Evolutionary conservation across 2,888 invertebrate genomes (phyloP).

Genomic region (Erebia aethiops): DNA sequence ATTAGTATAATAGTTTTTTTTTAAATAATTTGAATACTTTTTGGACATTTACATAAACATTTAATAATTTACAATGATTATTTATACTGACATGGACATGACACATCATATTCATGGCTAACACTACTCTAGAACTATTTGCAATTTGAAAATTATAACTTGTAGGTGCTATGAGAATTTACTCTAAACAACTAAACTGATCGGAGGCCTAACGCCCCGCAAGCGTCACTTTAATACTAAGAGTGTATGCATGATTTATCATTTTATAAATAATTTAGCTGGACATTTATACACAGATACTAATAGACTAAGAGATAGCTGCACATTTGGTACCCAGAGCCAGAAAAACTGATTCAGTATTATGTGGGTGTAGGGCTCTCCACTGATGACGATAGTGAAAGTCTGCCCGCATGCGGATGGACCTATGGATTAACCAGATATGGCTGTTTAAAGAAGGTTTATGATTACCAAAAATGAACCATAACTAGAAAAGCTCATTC

Average conservation of each 20-base stretch:
- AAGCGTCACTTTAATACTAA: conserved; percentile 76
- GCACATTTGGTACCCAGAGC: no score
- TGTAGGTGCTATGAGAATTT: conserved; percentile 79
- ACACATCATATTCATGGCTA: conserved; percentile 80
- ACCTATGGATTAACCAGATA: no score
- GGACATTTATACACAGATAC: conserved; percentile 71
- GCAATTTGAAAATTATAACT: conserved; percentile 76
- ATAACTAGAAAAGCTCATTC: no score
- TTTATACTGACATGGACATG: conserved; percentile 82
- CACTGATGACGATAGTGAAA: no score
- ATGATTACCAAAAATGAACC: no score
- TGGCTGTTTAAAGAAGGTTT: no score
- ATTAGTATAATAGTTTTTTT: conserved; percentile 75
- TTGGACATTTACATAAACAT: conserved; percentile 84
- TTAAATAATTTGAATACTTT: conserved; percentile 84
- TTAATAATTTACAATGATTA: conserved; percentile 84
- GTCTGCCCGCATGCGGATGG: no score
- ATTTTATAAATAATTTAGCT: conserved; percentile 76
- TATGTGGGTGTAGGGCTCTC: no score
- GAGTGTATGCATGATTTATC: conserved; percentile 82
- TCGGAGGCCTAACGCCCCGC: conserved; percentile 70
- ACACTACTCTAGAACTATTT: conserved; percentile 79
- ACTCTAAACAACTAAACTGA: conserved; percentile 76
- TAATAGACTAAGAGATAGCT: no score
- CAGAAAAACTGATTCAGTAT: no score